phyloP scores from a whole-genome alignment of 2,113 vertebrate genomes.

The Gallinago media region DNA sequence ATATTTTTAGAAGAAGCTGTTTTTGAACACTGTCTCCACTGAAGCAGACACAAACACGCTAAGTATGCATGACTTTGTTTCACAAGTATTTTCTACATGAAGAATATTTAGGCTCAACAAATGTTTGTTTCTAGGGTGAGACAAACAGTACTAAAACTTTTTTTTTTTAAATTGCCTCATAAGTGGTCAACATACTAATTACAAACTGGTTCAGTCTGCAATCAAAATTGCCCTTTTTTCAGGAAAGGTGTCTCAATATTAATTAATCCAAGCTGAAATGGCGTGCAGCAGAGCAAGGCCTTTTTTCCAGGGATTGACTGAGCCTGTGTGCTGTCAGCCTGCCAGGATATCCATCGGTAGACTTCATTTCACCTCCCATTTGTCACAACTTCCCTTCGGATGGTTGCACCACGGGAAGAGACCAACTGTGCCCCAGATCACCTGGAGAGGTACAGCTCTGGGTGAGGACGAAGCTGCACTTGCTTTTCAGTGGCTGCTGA shows the following conservation, averaged over 20 bases:
- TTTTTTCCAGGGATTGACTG: neutral
- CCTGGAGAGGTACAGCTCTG: neutral
- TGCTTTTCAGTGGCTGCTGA: neutral
- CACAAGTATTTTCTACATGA: neutral
- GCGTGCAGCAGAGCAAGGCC: neutral
- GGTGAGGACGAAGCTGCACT: neutral
- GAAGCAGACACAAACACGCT: neutral
- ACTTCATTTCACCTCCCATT: conserved; percentile 2
- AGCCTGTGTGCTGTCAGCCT: neutral
- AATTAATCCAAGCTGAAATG: neutral
- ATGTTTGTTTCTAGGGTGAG: neutral
- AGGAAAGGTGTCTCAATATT: neutral
- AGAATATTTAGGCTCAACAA: neutral
- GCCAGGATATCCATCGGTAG: neutral
- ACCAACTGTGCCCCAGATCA: neutral
- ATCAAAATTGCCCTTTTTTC: neutral
- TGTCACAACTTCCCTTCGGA: neutral
- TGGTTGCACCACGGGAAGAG: neutral
- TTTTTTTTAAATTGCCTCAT: neutral
- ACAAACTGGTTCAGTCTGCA: neutral
- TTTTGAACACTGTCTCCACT: neutral
- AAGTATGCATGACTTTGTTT: neutral
- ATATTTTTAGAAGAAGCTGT: conserved; percentile 14
- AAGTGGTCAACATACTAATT: neutral
- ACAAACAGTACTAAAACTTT: neutral